phyloP scores from a whole-genome alignment of 2,888 invertebrate species.

The Cheilosia pagana region DNA sequence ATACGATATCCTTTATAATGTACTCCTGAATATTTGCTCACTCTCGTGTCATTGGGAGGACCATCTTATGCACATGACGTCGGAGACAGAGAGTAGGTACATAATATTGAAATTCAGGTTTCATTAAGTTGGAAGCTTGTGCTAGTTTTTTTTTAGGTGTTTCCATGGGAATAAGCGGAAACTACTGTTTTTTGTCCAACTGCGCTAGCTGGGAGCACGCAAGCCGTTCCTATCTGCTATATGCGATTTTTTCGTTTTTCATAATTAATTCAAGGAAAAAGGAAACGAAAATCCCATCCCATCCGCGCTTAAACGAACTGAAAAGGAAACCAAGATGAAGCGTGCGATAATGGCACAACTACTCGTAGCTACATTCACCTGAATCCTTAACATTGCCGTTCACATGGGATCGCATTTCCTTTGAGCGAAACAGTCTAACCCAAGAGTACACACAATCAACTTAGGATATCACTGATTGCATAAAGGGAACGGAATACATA shows the following conservation, averaged over 20 bases:
- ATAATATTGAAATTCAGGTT: constrained; percentile 62
- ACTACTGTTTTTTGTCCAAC: constrained; percentile 15
- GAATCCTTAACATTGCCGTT: constrained; percentile 37
- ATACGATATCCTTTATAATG: constrained; percentile 56
- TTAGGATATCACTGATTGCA: constrained; percentile 75
- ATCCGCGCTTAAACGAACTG: constrained; percentile 46
- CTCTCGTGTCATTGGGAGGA: constrained; percentile 46
- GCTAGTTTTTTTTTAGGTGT: constrained; percentile 1
- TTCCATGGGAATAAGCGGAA: constrained; percentile 14
- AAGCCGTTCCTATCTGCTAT: constrained; percentile 8
- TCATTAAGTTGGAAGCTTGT: constrained; percentile 63
- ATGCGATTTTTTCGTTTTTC: constrained; percentile 50
- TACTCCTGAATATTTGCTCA: constrained; percentile 66
- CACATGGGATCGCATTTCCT: constrained; percentile 62
- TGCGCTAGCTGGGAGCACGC: background rate
- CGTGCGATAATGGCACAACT: constrained; percentile 57
- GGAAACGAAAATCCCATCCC: constrained; percentile 39
- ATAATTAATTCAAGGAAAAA: constrained; percentile 60
- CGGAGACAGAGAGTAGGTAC: constrained; percentile 13
- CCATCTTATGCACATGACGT: constrained; percentile 53
- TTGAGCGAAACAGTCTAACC: constrained; percentile 74
- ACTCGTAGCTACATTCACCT: constrained; percentile 52
- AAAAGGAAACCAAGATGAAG: constrained; percentile 49
- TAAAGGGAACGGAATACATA: constrained; percentile 69
- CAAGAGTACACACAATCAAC: constrained; percentile 74